These are phyloP conservation scores for Resseliella maxima DNA, from an alignment of 2,888 invertebrate species.

Conservation along the genomic window DNA sequence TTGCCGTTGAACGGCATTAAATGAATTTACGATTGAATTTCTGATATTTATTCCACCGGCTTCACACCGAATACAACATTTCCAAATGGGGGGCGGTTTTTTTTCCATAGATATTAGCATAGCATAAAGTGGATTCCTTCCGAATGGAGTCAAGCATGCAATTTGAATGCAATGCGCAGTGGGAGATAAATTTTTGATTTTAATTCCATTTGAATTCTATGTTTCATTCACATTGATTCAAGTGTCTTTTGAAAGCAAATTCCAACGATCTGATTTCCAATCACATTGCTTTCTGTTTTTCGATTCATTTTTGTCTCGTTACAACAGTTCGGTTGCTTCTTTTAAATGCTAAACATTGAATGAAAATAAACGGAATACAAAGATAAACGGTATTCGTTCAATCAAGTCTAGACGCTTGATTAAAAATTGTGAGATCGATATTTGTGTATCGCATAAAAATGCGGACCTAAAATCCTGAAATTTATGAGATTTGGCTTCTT, in stretches of 20 bases:
- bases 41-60: neutral
- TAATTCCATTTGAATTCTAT: neutral
- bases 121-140: neutral
- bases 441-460: neutral
- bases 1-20: neutral
- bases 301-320: neutral
- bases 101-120: neutral
- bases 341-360: neutral
- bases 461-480: neutral
- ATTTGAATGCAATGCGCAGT: conserved; percentile 27
- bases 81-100: neutral
- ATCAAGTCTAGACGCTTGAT: conserved; percentile 47
- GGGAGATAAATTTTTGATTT: conserved; percentile 37
- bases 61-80: neutral
- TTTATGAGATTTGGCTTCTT: conserved; percentile 29
- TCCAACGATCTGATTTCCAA: neutral
- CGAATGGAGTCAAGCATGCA: neutral
- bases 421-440: conserved; percentile 26
- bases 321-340: neutral
- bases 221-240: neutral
- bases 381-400: neutral
- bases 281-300: neutral
- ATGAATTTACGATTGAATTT: conserved; percentile 39
- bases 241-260: neutral
- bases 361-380: neutral